Evolutionary conservation across 2,888 invertebrate species (phyloP), one percentile per base, ranked within the genome.

Genomic region (Tridacna crocea): DNA sequence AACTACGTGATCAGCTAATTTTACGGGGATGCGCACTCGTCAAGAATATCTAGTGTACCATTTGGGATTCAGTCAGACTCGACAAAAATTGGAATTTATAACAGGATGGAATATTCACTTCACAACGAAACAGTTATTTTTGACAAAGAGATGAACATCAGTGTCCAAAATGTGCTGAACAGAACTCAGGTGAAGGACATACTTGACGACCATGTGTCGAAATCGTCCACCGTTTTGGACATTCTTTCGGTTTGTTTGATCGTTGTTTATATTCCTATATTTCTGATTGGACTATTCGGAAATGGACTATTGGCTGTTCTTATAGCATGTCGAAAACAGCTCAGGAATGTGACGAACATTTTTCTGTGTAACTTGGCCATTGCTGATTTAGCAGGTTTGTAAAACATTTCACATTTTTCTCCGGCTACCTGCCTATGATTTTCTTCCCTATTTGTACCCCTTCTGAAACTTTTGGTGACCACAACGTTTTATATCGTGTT

Each of bases 291-390:
- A 8, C 75, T 90, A 46, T 17, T 87, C 15, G 90, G 90, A 17
- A 90, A 90, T 72, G 80, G 85, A 13, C 79, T 83, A 12, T 79
- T 89, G 36, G 72, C 86, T 1, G 51, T 88, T 4, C 79, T 89
- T 17, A 86, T 90, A n/a, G 66, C 78, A 12, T 76, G 85, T 1
- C 77, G 81, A 4, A 79, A 82, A 60, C 82, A 82, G 27, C 78
- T 89, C 19, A 78, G 89, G 63, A 89, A 88, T 78, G 65, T 88
- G 19, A 90, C 90, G 0, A 89, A 90, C 51, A 76, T 88, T 26
- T 86, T 88, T 27, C 78, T 90, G 48, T 87, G 87, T 73, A 90
- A 89, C 48, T 78, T 90, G 79, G 89, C 89, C 0, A 61, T 88
- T 17, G 88, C 90, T 0, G 90, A 90, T 75, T 68, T 87, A 15